phyloP scores from a whole-genome alignment of 2,113 vertebrate species.

The Bolborhynchus lineola region DNA sequence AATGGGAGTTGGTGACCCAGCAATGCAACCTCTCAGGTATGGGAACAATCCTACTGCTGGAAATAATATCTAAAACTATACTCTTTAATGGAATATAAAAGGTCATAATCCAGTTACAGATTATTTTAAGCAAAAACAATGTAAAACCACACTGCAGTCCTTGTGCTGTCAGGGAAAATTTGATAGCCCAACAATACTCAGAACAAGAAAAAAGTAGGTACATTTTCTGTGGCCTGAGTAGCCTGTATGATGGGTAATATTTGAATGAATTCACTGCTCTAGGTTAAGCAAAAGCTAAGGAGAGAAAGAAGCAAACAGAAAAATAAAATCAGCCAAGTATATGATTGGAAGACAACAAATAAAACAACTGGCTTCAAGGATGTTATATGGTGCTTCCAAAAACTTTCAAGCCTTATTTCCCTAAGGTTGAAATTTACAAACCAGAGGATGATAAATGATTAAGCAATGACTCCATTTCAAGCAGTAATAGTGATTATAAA shows the following conservation, averaged over 20 bases:
- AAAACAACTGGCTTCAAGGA: not conserved
- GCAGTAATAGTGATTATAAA: not conserved
- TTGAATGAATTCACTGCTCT: not conserved
- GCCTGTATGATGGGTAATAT: not conserved
- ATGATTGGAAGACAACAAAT: not conserved
- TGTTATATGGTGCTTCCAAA: not conserved
- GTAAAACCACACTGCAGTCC: not conserved
- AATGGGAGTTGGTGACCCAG: not conserved
- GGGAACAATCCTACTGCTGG: not conserved
- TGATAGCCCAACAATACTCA: not conserved
- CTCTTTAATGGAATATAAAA: not conserved
- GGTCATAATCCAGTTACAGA: not conserved
- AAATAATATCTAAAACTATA: not conserved
- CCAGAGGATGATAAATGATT: not conserved
- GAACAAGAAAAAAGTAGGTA: not conserved
- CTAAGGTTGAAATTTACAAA: not conserved
- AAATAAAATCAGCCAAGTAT: not conserved
- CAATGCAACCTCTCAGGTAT: not conserved
- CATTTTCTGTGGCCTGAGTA: not conserved
- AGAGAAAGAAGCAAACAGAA: not conserved
- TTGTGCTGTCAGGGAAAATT: not conserved
- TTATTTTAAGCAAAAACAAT: not conserved
- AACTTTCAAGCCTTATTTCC: not conserved
- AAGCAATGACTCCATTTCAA: not conserved
- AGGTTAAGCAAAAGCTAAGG: not conserved